Conservation (phyloP, 1,140 invertebrate genomes). For the Batillaria attramentaria region DNA sequence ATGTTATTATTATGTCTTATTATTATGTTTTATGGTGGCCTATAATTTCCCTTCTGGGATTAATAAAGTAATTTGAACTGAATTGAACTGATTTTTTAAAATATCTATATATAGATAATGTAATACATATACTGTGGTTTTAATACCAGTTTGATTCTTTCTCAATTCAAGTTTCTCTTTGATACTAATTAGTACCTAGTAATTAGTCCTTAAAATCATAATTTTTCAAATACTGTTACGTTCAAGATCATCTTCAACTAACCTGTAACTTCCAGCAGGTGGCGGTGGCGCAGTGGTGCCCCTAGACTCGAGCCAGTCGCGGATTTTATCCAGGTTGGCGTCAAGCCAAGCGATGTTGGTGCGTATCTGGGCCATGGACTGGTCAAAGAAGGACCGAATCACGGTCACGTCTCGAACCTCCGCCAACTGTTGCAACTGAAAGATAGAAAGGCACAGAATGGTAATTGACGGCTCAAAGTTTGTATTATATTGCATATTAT, state of each 20-base stretch:
- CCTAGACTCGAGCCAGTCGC: conserved; percentile 28
- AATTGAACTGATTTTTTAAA: too few relatives aligned
- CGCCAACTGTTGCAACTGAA: conserved; percentile 20
- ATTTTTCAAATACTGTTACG: background rate
- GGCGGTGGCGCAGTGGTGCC: background rate
- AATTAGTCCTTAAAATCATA: background rate
- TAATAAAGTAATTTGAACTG: too few relatives aligned
- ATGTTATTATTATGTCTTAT: too few relatives aligned
- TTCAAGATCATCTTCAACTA: background rate
- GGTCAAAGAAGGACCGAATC: background rate
- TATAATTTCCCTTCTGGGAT: too few relatives aligned
- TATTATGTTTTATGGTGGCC: too few relatives aligned
- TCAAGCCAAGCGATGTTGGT: conserved; percentile 28
- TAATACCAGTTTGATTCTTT: too few relatives aligned
- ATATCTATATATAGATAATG: too few relatives aligned
- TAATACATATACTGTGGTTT: too few relatives aligned
- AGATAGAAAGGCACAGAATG: background rate
- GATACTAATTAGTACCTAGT: background rate
- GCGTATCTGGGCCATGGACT: conserved; percentile 10
- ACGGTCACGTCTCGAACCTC: background rate
- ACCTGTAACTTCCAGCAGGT: conserved; percentile 20
- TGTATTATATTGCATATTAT: too few relatives aligned
- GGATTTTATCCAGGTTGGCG: conserved; percentile 20
- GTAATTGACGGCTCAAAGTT: too few relatives aligned
- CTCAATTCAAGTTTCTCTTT: too few relatives aligned